Evolutionary conservation across 2,113 vertebrate species (phyloP), one percentile per base, ranked within the genome.

Genomic region (Oreocharis arfaki): DNA sequence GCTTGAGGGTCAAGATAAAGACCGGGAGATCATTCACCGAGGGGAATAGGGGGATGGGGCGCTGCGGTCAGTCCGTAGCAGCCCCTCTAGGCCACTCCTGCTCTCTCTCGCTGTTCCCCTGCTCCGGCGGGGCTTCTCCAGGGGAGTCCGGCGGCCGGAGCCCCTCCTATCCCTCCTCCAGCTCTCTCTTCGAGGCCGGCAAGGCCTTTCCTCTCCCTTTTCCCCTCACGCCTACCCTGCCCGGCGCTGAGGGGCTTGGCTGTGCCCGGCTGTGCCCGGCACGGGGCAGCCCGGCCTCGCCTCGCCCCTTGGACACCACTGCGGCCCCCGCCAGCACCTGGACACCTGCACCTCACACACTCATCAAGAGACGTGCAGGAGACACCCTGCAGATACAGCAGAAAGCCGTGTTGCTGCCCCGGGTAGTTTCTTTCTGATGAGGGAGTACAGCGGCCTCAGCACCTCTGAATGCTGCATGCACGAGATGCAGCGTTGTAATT

Each of bases 281-380:
- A 2, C 1, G 3, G 46, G 20, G 7, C 47, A 20, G 8, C 12
- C 19, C 13, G 5, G 24, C n/a, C 27, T 23, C 2, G 1, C 19
- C 14, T 35, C 8, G 13, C 23, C 47, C n/a, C 33, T 9, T 2
- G 12, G 37, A 6, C n/a, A 9, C 2, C 8, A 11, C 9, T 2
- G 27, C 21, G 12, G 33, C 14, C n/a, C 21, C 17, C 0, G 1
- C 2, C 55, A 7, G 47, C 13, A 2, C 1, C 12, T 1, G 35
- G 32, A 4, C 9, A 8, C 28, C n/a, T 6, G 52, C 3, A 1
- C 7, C 18, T 28, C 2, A 0, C 17, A 7, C 11, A 0, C 30
- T 6, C 10, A 0, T 11, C 9, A 0, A 7, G 19, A 26, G 32
- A 10, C 1, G 5, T 9, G 56, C 0, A 0, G 46, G 14, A 1